phyloP scores from a whole-genome alignment of 2,888 invertebrate genomes.

The Tachystola acroxantha region DNA sequence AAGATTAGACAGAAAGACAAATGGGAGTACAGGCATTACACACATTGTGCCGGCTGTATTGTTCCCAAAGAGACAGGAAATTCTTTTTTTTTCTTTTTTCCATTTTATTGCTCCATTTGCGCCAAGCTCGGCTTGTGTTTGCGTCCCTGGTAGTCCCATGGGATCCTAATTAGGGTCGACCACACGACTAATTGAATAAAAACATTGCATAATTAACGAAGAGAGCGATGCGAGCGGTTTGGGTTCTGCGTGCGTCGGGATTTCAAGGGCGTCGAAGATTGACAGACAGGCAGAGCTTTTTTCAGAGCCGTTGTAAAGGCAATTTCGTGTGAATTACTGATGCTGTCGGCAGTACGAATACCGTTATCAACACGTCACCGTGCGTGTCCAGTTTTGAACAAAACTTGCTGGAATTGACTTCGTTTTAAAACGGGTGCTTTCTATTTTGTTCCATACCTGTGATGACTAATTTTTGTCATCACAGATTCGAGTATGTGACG shows the following conservation, averaged over 20 bases:
- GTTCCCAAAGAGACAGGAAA: conserved; percentile 48
- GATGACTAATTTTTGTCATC: too few species aligned
- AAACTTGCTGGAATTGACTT: too few species aligned
- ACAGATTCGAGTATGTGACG: too few species aligned
- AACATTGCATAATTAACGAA: conserved; percentile 65
- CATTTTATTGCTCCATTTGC: conserved; percentile 57
- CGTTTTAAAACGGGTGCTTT: too few species aligned
- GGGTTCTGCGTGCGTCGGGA: background rate
- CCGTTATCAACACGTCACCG: too few species aligned
- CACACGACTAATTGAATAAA: conserved; percentile 69
- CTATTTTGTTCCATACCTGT: too few species aligned
- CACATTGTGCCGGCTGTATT: conserved; percentile 48
- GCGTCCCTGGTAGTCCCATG: conserved; percentile 40
- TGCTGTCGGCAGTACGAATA: background rate
- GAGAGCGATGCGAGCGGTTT: conserved; percentile 4
- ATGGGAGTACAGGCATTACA: conserved; percentile 38
- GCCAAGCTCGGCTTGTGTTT: conserved; percentile 44
- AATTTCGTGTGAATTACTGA: too few species aligned
- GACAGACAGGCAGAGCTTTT: background rate
- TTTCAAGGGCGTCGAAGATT: conserved; percentile 5
- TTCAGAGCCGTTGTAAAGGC: background rate
- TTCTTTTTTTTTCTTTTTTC: conserved; percentile 39
- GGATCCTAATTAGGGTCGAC: conserved; percentile 59
- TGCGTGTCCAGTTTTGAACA: too few species aligned
- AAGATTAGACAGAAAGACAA: conserved; percentile 68